phyloP scores from a whole-genome alignment of 2,113 vertebrate genomes.

The Eubucco bourcierii region DNA sequence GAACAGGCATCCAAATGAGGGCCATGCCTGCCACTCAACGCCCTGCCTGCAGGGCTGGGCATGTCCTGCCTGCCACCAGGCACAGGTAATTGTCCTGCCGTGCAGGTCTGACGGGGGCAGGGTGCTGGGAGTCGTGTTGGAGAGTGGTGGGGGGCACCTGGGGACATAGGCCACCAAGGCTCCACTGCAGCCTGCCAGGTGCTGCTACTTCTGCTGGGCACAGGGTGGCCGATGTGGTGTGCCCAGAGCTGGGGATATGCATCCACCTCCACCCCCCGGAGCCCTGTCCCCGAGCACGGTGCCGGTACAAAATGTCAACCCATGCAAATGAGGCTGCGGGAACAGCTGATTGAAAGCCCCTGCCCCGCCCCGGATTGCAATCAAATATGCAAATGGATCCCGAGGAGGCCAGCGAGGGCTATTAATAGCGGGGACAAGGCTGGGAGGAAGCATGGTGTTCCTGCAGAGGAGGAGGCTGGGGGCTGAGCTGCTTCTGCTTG shows the following conservation, averaged over 20 bases:
- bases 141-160: not conserved
- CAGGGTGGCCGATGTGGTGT: not conserved
- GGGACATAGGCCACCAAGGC: not conserved
- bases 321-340: slow-evolving; percentile 76
- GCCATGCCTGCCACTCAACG: not conserved
- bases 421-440: slow-evolving; percentile 49
- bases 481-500: not conserved
- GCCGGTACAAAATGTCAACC: slow-evolving; percentile 68
- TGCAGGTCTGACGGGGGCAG: not conserved
- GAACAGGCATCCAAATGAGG: not conserved
- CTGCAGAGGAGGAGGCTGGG: not conserved
- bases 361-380: slow-evolving; percentile 70
- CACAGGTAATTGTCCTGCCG: not conserved
- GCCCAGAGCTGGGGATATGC: not conserved
- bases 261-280: not conserved
- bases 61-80: not conserved
- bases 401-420: slow-evolving; percentile 49
- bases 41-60: not conserved
- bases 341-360: slow-evolving; percentile 68
- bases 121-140: not conserved
- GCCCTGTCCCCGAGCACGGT: not conserved
- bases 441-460: not conserved
- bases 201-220: not conserved
- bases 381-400: slow-evolving; percentile 78
- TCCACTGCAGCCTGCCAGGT: not conserved